Percentiles rank a stretch among this genome's conserved stretches.
These are phyloP conservation scores for Monopterus albus DNA, from an alignment of 2,113 vertebrate genomes.

Conservation along the genomic window DNA sequence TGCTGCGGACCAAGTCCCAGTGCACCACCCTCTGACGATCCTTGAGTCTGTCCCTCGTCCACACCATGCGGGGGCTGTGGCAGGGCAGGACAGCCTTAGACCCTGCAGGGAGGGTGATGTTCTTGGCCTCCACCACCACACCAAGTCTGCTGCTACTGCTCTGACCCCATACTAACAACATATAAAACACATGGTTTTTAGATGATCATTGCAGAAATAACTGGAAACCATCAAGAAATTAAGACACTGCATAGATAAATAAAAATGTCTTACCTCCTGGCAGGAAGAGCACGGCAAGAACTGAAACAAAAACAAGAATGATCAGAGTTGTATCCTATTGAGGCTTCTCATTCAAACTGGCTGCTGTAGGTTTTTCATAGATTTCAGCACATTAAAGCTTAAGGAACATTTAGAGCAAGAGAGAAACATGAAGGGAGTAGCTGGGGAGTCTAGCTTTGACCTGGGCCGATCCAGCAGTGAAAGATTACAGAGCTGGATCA, in stretches of 20 bases:
- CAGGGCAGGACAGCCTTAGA: constrained; percentile 86
- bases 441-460: constrained; percentile 5
- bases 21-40: constrained; percentile 96
- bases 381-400: constrained; percentile 4
- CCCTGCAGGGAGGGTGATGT: constrained; percentile 82
- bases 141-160: constrained; percentile 69
- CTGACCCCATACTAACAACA: constrained; percentile 73
- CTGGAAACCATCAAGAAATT: not conserved
- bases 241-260: not conserved
- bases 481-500: constrained; percentile 14
- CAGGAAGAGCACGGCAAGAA: constrained; percentile 71
- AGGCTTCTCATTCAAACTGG: not conserved
- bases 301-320: constrained; percentile 66
- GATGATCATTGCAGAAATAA: not conserved
- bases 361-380: not conserved
- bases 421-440: not conserved
- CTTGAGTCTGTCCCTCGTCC: constrained; percentile 90
- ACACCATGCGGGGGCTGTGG: constrained; percentile 91
- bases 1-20: constrained; percentile 89
- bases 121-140: constrained; percentile 85
- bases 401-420: constrained; percentile 13
- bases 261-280: constrained; percentile 64
- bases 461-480: constrained; percentile 3
- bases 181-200: constrained; percentile 14
- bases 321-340: constrained; percentile 18